Evolutionary conservation across 2,797 vertebrate species (phyloP), one percentile per base, ranked within the genome.

Genomic region (Neoniphon sammara): DNA sequence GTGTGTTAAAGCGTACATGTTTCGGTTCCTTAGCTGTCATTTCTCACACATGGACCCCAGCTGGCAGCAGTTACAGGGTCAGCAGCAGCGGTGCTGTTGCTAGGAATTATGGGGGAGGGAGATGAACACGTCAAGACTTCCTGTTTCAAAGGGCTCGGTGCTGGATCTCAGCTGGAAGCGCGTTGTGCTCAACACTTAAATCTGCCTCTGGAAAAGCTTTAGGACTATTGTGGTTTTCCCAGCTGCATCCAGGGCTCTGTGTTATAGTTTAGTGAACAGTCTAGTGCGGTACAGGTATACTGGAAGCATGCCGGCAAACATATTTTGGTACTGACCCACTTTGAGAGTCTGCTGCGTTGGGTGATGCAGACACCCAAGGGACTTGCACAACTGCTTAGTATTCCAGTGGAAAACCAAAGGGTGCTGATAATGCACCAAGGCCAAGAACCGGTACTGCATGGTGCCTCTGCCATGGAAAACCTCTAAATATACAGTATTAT

Each of bases 81-180:
- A 49, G 62, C 52, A 39, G 49, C 58, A 34, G 52, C 12, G 31
- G 27, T 42, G 52, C 62, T 67, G 62, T 50, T 77, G 52, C 56
- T 36, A 63, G 66, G 75, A 82, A 63, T 57, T 49, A 64, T 47
- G 75, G 78, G 49, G 77, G 77, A 84, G 65, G 70, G 78, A 83
- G 80, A 88, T 15, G 4, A 85, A 70, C 61, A 69, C 46, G 58
- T 68, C 23, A 68, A 66, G 66, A 64, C 58, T 80, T 84, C 46
- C 64, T 79, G 78, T 62, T 62, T 58, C 62, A 71, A 85, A 85
- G 73, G 68, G 79, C 82, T 85, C 6, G 20, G 63, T 77, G 25
- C 18, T 70, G 25, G 4, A 36, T 23, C 56, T 64, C n/a, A 53
- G 36, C 12, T 66, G 57, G 34, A 64, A 53, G 63, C 67, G 59